These are phyloP conservation scores for Abscondita cerata DNA, from an alignment of 2,888 invertebrate genomes.

Conservation along the genomic window DNA sequence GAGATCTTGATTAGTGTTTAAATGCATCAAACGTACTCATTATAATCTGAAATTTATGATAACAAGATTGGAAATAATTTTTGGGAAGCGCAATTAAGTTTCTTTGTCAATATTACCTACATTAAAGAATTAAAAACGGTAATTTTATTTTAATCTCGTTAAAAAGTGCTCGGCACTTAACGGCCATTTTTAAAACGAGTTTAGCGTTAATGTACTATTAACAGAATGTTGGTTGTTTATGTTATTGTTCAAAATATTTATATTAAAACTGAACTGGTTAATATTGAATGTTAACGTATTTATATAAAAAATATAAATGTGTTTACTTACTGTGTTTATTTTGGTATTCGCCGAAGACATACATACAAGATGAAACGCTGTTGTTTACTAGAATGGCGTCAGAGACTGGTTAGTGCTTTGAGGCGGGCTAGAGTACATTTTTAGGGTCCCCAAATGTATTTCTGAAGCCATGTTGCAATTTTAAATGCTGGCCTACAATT, in stretches of 20 bases:
- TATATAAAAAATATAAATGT: conserved; percentile 22
- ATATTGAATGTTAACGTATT: conserved; percentile 40
- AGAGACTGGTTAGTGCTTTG: conserved; percentile 29
- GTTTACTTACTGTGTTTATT: conserved; percentile 2
- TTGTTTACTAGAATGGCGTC: conserved; percentile 53
- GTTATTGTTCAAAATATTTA: conserved; percentile 9
- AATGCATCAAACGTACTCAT: too few species aligned
- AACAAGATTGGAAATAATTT: too few species aligned
- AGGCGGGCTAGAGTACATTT: conserved; percentile 26
- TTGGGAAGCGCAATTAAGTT: too few species aligned
- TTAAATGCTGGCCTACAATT: not conserved
- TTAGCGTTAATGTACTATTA: not conserved
- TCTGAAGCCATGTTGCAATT: conserved; percentile 28
- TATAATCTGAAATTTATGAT: too few species aligned
- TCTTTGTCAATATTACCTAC: too few species aligned
- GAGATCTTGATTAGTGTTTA: too few species aligned
- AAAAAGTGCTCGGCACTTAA: too few species aligned
- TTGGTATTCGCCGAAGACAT: conserved; percentile 9
- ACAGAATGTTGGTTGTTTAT: not conserved
- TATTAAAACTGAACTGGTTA: conserved; percentile 43
- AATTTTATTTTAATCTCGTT: too few species aligned
- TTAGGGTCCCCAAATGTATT: conserved; percentile 22
- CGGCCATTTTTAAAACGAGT: too few species aligned
- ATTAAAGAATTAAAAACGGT: too few species aligned
- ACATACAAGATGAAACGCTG: conserved; percentile 41